Percentiles rank a stretch among this genome's conserved stretches.
Evolutionary conservation across 2,797 vertebrate genomes (phyloP).

Genomic region (Psittacula echo): DNA sequence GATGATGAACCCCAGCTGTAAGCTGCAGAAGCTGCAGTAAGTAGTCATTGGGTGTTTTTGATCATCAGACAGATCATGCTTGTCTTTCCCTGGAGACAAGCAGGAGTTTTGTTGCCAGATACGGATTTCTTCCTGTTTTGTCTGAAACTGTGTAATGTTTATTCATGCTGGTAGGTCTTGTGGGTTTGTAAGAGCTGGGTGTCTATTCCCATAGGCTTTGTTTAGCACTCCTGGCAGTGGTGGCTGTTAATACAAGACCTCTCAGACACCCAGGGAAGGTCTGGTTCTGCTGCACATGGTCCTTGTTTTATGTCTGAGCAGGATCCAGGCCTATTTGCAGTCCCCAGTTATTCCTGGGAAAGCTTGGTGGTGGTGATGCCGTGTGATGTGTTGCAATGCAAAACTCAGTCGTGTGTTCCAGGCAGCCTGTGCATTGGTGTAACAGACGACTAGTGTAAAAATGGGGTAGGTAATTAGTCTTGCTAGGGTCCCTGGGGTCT

Average conservation of each 20-base stretch:
- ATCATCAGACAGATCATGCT: neutral
- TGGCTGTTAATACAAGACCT: neutral
- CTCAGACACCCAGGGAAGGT: neutral
- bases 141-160: neutral
- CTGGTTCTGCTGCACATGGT: neutral
- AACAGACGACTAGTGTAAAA: neutral
- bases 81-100: neutral
- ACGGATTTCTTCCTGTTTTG: neutral
- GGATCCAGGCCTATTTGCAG: neutral
- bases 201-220: neutral
- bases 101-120: neutral
- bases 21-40: constrained; percentile 78
- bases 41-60: constrained; percentile 3
- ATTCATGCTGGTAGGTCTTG: neutral
- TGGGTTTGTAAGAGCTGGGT: neutral
- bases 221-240: neutral
- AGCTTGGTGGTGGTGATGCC: fast-evolving
- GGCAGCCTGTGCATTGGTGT: neutral
- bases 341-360: fast-evolving
- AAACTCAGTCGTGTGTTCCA: neutral
- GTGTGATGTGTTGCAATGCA: fast-evolving
- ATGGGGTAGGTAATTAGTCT: neutral
- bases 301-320: neutral
- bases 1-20: constrained; percentile 73
- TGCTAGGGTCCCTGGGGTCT: neutral